Base-by-base conservation (phyloP, 2,888 invertebrate genomes). In the Brachypterus glaber region DNA sequence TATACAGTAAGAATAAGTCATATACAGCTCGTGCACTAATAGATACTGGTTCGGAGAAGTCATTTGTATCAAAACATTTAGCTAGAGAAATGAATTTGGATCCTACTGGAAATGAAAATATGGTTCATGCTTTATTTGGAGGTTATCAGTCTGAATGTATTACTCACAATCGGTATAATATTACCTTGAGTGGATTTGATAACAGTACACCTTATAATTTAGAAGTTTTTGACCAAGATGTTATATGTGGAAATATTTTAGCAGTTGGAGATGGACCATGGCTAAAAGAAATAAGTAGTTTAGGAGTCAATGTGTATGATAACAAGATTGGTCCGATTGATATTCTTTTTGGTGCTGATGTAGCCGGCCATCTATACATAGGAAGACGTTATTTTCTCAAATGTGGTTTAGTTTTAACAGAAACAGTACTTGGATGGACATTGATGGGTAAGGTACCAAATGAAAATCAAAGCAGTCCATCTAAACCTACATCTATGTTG, bases 361-460 rank as follows among this genome's bases (percentile, higher is more conserved):
- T 37, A 15, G 31, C 40, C 31, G 32, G 39, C 4, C 31, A 37
- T 17, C 34, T 45, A 21, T 35, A 43, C 27, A 41, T 37, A n/a
- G 45, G 36, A 9, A 12, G 47, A 25, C 33, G 25, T 26, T 16
- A 39, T 32, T 11, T 40, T 39, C 32, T 45, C 13, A 8, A 17
- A n/a, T 43, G 33, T 25, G 43, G 43, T n/a, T 18, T 45, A 9
- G 37, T 45, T 5, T 37, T 33, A 9, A 29, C 33, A 8, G 45
- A 40, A 30, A 43, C 45, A 8, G 21, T 17, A 2, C 12, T 37
- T 4, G 41, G 39, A 9, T 44, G 41, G 39, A 43, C 41, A 3
- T 30, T 45, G 9, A 44, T 39, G 31, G 42, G 44, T 3, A 36
- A 32, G 33, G 14, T 32, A 9, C 25, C 31, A n/a, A 3, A 27